Conservation (phyloP, 2,888 invertebrate species). For the Calameuta idolon region DNA sequence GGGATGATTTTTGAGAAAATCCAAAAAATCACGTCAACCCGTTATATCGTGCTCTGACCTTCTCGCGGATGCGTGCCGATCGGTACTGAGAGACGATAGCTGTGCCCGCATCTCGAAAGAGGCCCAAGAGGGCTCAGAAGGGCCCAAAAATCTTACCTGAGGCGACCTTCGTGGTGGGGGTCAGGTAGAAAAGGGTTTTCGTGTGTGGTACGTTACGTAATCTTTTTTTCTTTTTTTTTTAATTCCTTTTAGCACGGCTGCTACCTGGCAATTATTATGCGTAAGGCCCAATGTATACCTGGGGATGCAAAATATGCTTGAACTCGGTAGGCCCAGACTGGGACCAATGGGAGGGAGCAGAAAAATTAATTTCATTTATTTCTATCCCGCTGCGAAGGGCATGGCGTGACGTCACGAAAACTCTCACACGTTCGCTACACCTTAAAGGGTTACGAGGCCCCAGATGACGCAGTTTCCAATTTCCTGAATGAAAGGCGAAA, state of each 20-base stretch:
- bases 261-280: constrained; percentile 8
- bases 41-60: constrained; percentile 30
- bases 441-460: constrained; percentile 53
- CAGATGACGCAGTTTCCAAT: constrained; percentile 64
- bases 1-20: neutral
- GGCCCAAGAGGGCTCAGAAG: constrained; percentile 54
- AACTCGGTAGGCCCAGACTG: neutral
- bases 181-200: constrained; percentile 63
- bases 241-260: neutral
- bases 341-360: constrained; percentile 9
- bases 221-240: neutral
- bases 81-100: constrained; percentile 43
- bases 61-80: constrained; percentile 42
- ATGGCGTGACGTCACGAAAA: constrained; percentile 17
- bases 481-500: constrained; percentile 59
- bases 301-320: constrained; percentile 44
- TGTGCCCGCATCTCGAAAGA: constrained; percentile 48
- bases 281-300: constrained; percentile 33
- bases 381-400: constrained; percentile 53
- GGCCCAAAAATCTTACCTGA: constrained; percentile 62
- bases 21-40: neutral
- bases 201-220: neutral
- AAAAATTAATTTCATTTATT: constrained; percentile 58
- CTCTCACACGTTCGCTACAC: neutral
- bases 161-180: constrained; percentile 57